Evolutionary conservation across 2,888 invertebrate species (phyloP), one percentile per base, ranked within the genome.

Genomic region (Beris chalybata): DNA sequence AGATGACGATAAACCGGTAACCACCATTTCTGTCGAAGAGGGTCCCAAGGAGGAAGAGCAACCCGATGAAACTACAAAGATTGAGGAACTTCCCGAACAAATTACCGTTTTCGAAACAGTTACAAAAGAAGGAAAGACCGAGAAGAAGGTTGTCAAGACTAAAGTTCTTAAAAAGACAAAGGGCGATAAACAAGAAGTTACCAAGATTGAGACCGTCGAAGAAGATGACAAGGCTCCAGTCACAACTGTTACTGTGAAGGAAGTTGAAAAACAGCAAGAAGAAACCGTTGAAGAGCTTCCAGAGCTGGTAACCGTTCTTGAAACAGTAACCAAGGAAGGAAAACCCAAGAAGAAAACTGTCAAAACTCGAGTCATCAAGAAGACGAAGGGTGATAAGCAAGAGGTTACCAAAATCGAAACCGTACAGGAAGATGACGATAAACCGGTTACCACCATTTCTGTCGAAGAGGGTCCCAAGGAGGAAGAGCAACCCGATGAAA

Each of bases 171-270:
- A 77, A 67, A 83, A 82, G 71, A 78, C 77, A 1, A 80, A 71
- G 70, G 82, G 78, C 59, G 72, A 76, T 50, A 79, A 77, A 71
- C 76, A 81, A 52, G 82, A 84, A 72, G 73, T 81, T 12, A 83
- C 82, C 0, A 79, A 82, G 77, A 82, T 83, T 56, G 74, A 78
- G 57, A 82, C 82, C 13, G 75, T 82, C 48, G 78, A 79, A 71
- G 76, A 81, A 71, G 82, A 81, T 66, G 80, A 78, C n/a, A 74
- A 77, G 64, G 74, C 80, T 66, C 83, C 83, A 0, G 67, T 71
- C 7, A 76, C 74, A 66, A 68, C 69, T n/a, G 71, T 78, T n/a
- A 74, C 71, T n/a, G 69, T 78, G 4, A 76, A 73, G 44, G 77
- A 78, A 54, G 70, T 73, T 22, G 74, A 75, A 4, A 73, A 71